Conservation (phyloP, 30 jellyfish, hydroid and myxozoan species). For the Sanderia malayensis region DNA sequence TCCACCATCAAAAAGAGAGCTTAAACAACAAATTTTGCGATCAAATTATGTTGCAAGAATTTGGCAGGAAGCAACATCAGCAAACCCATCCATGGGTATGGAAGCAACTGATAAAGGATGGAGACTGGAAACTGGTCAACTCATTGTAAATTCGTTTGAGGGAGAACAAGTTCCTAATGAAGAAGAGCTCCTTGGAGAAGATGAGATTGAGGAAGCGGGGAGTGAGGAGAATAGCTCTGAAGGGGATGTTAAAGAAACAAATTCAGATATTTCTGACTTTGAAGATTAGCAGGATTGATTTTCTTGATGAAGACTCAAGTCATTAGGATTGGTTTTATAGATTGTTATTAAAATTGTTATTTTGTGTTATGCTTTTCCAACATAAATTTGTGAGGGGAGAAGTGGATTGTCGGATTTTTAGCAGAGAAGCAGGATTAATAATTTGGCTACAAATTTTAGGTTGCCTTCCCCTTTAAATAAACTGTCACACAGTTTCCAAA, state of each 20-base stretch:
- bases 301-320: neutral
- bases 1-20: neutral
- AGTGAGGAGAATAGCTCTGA: neutral
- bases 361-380: neutral
- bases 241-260: too few species aligned
- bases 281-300: neutral
- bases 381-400: neutral
- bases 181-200: constrained; percentile 1
- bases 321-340: neutral
- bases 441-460: neutral
- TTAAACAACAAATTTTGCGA: neutral
- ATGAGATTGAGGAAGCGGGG: neutral
- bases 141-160: neutral
- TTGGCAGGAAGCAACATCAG: constrained; percentile 5
- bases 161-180: constrained; percentile 1
- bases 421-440: neutral
- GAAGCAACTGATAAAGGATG: constrained; percentile 1
- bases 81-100: constrained; percentile 2
- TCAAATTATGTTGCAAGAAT: neutral
- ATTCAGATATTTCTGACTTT: too few species aligned
- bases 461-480: neutral
- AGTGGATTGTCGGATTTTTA: neutral
- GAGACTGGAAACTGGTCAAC: neutral
- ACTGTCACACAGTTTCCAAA: neutral
- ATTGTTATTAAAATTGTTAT: neutral